Percentiles rank a stretch among this genome's conserved stretches.
These are phyloP conservation scores for Sceloporus tristichus DNA, from an alignment of 2,113 vertebrate species.

Conservation along the genomic window DNA sequence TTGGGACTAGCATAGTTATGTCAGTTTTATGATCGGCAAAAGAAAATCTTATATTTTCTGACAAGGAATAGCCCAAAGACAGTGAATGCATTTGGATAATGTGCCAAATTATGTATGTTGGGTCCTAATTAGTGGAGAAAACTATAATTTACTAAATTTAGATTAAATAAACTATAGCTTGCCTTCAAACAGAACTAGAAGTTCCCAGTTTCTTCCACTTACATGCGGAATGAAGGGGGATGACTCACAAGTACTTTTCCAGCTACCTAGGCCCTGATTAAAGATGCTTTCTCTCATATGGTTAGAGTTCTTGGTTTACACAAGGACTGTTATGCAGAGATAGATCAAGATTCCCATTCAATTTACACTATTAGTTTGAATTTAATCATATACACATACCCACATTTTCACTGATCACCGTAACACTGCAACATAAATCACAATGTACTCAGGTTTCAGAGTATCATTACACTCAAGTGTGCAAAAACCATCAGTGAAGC, in stretches of 20 bases:
- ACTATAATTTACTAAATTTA: too few relatives aligned
- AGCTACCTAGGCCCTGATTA: background rate
- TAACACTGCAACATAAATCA: background rate
- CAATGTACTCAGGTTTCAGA: conserved; percentile 1
- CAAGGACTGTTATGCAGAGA: background rate
- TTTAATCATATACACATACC: background rate
- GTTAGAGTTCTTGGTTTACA: background rate
- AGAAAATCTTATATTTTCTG: too few relatives aligned
- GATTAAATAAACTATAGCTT: background rate
- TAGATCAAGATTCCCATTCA: background rate
- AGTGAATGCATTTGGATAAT: too few relatives aligned
- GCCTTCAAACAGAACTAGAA: background rate
- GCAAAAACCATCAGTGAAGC: background rate
- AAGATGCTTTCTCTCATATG: background rate
- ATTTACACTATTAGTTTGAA: background rate
- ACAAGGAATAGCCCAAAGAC: too few relatives aligned
- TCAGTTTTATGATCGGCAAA: too few relatives aligned
- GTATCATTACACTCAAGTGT: background rate
- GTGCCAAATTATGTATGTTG: too few relatives aligned
- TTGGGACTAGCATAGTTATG: too few relatives aligned
- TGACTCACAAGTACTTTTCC: background rate
- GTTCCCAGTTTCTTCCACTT: background rate
- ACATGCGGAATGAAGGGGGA: background rate
- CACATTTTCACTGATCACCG: background rate
- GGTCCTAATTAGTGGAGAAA: too few relatives aligned